Percentiles rank a stretch among this genome's conserved stretches.
These are phyloP conservation scores for Poeciliopsis presidionis DNA, from an alignment of 2,797 vertebrate species.

Conservation along the genomic window DNA sequence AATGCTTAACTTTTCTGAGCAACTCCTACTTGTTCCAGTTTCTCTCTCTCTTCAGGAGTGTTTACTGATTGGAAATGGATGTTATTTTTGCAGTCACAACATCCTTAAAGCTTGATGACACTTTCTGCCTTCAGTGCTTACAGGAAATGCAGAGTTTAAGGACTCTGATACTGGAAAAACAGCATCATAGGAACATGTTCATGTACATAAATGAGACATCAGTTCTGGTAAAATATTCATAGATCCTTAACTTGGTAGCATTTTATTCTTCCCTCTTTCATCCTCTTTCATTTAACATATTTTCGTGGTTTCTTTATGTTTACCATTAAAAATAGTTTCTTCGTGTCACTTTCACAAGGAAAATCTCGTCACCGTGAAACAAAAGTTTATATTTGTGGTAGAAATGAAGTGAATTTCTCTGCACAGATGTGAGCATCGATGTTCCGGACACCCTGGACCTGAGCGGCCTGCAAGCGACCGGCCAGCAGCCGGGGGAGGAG, in stretches of 20 bases:
- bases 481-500: slow-evolving; percentile 95
- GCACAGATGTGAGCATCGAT: slow-evolving; percentile 96
- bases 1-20: not conserved
- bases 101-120: not conserved
- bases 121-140: not conserved
- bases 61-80: not conserved
- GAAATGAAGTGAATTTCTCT: not conserved
- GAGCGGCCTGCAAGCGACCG: slow-evolving; percentile 87
- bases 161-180: not conserved
- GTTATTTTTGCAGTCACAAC: not conserved
- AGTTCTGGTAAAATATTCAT: not conserved
- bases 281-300: too few relatives aligned
- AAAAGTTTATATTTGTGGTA: not conserved
- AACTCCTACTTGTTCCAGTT: slow-evolving; percentile 7
- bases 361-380: not conserved
- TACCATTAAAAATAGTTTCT: not conserved
- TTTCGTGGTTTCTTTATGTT: not conserved
- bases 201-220: not conserved
- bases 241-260: not conserved
- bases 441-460: slow-evolving; percentile 96
- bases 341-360: not conserved
- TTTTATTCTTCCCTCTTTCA: not conserved
- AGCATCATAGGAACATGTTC: not conserved
- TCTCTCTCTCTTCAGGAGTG: not conserved
- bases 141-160: slow-evolving; percentile 1